Conservation (phyloP, 2,888 invertebrate genomes). For the Drosophila glabriapex region DNA sequence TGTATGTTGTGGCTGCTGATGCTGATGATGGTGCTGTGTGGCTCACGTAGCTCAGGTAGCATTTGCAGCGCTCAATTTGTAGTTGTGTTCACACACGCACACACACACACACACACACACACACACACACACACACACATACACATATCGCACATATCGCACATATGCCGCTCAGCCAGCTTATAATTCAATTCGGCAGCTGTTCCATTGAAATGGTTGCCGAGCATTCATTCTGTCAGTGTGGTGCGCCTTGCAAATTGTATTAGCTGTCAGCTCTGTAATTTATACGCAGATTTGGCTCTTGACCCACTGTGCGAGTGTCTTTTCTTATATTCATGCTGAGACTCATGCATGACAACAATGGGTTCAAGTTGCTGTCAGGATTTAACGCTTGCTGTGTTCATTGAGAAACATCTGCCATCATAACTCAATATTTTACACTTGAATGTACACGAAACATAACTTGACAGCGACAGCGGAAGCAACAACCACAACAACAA, state of each 20-base stretch:
- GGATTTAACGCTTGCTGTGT: conserved; percentile 71
- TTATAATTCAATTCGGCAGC: conserved; percentile 62
- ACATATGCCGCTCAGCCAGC: conserved; percentile 57
- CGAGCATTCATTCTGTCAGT: conserved; percentile 20
- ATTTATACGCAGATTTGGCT: conserved; percentile 46
- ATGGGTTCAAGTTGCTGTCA: conserved; percentile 77
- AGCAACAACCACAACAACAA: conserved; percentile 27
- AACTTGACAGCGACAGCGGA: conserved; percentile 66
- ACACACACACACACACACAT: conserved; percentile 6
- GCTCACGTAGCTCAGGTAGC: conserved; percentile 62
- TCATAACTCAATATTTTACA: conserved; percentile 81
- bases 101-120: neutral
- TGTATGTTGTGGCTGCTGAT: conserved; percentile 12
- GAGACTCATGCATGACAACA: conserved; percentile 64
- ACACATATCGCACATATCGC: conserved; percentile 58
- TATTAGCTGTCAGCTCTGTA: conserved; percentile 65
- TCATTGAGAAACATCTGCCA: conserved; percentile 80
- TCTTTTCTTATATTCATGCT: conserved; percentile 19
- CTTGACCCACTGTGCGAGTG: conserved; percentile 46
- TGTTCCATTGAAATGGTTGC: conserved; percentile 39
- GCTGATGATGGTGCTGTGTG: conserved; percentile 32
- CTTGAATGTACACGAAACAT: conserved; percentile 75
- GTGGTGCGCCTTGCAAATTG: conserved; percentile 61
- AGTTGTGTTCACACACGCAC: conserved; percentile 32
- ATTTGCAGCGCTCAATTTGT: conserved; percentile 69